Evolutionary conservation across 2,113 vertebrate genomes (phyloP).

Genomic region (Craseonycteris thonglongyai): DNA sequence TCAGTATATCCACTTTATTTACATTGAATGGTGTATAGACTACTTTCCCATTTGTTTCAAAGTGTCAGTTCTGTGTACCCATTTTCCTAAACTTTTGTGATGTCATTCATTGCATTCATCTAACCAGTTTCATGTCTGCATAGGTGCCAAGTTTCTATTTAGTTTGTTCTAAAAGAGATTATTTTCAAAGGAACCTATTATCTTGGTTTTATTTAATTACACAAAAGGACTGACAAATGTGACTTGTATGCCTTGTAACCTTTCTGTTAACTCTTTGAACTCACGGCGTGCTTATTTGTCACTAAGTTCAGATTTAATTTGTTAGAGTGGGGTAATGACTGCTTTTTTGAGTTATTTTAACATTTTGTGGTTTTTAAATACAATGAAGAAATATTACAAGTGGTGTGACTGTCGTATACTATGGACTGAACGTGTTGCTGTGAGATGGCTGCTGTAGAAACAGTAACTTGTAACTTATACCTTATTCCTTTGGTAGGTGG

Average conservation of each 20-base stretch:
- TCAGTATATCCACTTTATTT: not conserved
- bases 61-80: not conserved
- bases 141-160: not conserved
- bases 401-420: not conserved
- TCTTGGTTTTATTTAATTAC: not conserved
- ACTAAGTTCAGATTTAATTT: not conserved
- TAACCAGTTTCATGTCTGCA: not conserved
- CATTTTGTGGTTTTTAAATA: not conserved
- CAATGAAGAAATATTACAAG: not conserved
- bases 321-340: not conserved
- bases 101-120: not conserved
- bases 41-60: not conserved
- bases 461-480: constrained; percentile 64
- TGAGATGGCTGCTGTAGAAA: not conserved
- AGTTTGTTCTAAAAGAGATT: not conserved
- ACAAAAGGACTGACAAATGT: not conserved
- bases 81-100: not conserved
- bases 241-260: not conserved
- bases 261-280: not conserved
- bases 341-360: not conserved
- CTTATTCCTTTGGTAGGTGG: constrained; percentile 92
- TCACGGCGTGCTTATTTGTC: not conserved
- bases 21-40: not conserved
- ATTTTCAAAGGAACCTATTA: not conserved
- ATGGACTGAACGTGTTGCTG: not conserved